Evolutionary conservation across 2,888 invertebrate genomes (phyloP), one percentile per base, ranked within the genome.

Genomic region (Cancer borealis): DNA sequence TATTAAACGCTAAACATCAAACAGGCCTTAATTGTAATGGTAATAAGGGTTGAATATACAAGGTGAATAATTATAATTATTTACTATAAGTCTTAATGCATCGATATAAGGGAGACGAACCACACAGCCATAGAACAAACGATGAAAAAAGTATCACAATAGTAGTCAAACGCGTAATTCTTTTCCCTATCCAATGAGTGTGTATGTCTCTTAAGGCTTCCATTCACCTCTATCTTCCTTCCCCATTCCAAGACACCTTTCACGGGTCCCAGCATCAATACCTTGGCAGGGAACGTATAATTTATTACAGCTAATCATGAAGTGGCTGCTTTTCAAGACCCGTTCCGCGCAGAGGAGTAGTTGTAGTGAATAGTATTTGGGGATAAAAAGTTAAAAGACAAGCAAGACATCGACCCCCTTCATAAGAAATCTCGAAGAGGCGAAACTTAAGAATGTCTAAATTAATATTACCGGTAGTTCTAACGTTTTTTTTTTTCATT

Each of bases 241-340:
- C 12, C 39, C 84, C 84, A 39, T 39, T 30, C 84, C 39, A 84
- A 84, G 84, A 84, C 39, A 84, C 84, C 84, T 39, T 84, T 84
- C 84, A 84, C 84, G 84, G 17, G 84, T 30, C 12, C 39, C 39
- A 84, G 84, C 84, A 84, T 39, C 84, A 84, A 84, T 84, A 84
- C 84, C 84, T 14, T 39, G 84, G 84, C 39, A 17, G 84, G 84
- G 84, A 39, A 84, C 39, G 84, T 30, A 84, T 39, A 84, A 84
- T 84, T 84, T 84, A 84, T 84, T 84, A 84, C 84, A 84, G 84
- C 84, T 84, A 84, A 84, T 84, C 84, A 84, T 84, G 84, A 84
- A 84, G 84, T 84, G 84, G 84, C 84, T 84, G 84, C 39, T 84
- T 54, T 84, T 84, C 84, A 84, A 84, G 84, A 84, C 84, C 84